Evolutionary conservation across 2,888 invertebrate species (phyloP).

Genomic region (Candidula unifasciata): DNA sequence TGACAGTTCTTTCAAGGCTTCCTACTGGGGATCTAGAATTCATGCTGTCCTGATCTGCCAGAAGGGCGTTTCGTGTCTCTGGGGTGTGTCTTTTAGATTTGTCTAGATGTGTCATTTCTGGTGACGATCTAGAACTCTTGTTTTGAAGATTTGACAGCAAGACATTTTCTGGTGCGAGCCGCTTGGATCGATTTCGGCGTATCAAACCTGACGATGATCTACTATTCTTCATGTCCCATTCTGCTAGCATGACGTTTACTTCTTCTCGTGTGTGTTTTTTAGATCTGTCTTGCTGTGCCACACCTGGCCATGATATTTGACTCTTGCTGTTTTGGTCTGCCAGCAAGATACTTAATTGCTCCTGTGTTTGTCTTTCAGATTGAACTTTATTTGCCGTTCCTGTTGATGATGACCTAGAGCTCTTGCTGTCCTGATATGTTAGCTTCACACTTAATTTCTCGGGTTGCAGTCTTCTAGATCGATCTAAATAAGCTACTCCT

Average conservation of each 20-base stretch:
- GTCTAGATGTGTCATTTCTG: constrained; percentile 3
- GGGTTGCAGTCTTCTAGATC: not conserved
- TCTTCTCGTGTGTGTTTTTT: not conserved
- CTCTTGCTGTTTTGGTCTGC: not conserved
- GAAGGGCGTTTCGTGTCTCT: not conserved
- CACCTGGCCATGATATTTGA: no score
- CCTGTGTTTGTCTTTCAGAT: not conserved
- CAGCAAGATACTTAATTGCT: not conserved
- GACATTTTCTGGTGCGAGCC: not conserved
- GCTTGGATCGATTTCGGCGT: not conserved
- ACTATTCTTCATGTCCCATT: not conserved
- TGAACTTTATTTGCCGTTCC: not conserved
- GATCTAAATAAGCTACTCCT: not conserved
- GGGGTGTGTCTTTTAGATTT: not conserved
- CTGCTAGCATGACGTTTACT: not conserved
- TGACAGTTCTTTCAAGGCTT: constrained; percentile 30
- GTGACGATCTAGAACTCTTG: no score
- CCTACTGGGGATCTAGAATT: not conserved
- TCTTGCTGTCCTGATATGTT: not conserved
- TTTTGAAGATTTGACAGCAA: not conserved
- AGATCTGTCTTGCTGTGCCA: not conserved
- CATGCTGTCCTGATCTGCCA: not conserved
- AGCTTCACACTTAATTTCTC: not conserved
- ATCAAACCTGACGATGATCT: not conserved
- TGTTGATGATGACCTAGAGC: not conserved